phyloP scores from a whole-genome alignment of 1,140 invertebrate species.

The Papilio glaucus region DNA sequence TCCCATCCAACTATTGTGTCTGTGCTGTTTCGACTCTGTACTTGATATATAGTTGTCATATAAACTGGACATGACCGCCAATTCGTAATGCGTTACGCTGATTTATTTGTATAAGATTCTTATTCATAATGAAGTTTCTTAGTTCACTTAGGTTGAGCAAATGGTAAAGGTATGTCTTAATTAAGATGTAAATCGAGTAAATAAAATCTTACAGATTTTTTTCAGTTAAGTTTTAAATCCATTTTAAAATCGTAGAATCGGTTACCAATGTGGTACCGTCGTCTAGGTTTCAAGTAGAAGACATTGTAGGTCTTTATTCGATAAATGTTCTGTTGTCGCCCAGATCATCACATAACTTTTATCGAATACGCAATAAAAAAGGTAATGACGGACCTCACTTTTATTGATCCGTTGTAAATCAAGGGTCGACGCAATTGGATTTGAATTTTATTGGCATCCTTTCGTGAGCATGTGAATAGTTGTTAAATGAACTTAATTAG shows the following conservation, averaged over 20 bases:
- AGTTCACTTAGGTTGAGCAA: conserved; percentile 2
- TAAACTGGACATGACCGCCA: conserved; percentile 55
- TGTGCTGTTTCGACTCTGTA: conserved; percentile 61
- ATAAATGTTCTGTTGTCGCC: conserved; percentile 47
- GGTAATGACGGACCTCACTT: conserved; percentile 78
- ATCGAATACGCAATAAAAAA: conserved; percentile 77
- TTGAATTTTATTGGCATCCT: conserved; percentile 78
- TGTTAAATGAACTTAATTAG: conserved; percentile 73
- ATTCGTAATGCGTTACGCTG: conserved; percentile 52
- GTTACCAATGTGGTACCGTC: too few species aligned
- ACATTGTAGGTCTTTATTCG: conserved; percentile 43
- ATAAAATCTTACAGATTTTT: too few species aligned
- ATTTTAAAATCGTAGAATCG: too few species aligned
- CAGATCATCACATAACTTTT: conserved; percentile 75
- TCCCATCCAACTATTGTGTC: conserved; percentile 69
- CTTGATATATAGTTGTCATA: conserved; percentile 73
- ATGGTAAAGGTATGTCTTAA: not conserved
- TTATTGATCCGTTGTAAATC: conserved; percentile 82
- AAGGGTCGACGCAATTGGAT: conserved; percentile 76
- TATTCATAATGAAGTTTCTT: conserved; percentile 32
- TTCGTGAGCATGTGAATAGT: conserved; percentile 66
- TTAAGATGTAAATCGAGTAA: too few species aligned
- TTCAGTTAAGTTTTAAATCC: too few species aligned
- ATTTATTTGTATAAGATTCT: conserved; percentile 45
- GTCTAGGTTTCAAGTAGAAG: not conserved